Conservation (phyloP, 2,888 invertebrate genomes). For the Autographa pulchrina region DNA sequence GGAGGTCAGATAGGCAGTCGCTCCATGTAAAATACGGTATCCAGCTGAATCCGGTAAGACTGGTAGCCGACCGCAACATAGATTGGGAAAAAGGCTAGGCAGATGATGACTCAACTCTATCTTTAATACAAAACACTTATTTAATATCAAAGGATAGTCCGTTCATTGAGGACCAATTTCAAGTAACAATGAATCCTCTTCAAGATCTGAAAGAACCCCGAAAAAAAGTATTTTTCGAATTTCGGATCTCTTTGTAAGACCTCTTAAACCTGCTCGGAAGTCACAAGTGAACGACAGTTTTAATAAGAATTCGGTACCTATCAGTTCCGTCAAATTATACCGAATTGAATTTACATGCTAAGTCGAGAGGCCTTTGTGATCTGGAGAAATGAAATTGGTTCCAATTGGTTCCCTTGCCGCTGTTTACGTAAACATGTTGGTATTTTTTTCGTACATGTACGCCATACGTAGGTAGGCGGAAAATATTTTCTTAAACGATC, state of each 20-base stretch:
- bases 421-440: neutral
- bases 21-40: no score
- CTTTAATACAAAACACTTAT: neutral
- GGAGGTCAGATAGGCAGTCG: no score
- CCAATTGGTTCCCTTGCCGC: slow-evolving; percentile 5
- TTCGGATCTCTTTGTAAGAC: neutral
- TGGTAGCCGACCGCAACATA: no score
- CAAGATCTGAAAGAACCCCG: neutral
- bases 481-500: neutral
- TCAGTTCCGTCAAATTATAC: neutral
- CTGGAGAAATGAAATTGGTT: slow-evolving; percentile 3
- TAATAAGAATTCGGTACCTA: neutral
- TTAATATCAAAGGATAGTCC: neutral
- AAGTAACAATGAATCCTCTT: neutral
- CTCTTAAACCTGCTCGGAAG: slow-evolving; percentile 4
- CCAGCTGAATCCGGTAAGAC: no score
- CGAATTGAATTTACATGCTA: slow-evolving; percentile 6
- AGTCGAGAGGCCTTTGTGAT: neutral
- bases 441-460: neutral
- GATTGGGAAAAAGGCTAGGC: no score
- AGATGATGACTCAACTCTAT: no score
- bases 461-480: neutral
- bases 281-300: slow-evolving; percentile 1
- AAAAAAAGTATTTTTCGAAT: neutral
- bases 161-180: neutral